Percentiles rank a stretch among this genome's conserved stretches.
phyloP scores from a whole-genome alignment of 2,113 vertebrate genomes.

The Leptosomus discolor region DNA sequence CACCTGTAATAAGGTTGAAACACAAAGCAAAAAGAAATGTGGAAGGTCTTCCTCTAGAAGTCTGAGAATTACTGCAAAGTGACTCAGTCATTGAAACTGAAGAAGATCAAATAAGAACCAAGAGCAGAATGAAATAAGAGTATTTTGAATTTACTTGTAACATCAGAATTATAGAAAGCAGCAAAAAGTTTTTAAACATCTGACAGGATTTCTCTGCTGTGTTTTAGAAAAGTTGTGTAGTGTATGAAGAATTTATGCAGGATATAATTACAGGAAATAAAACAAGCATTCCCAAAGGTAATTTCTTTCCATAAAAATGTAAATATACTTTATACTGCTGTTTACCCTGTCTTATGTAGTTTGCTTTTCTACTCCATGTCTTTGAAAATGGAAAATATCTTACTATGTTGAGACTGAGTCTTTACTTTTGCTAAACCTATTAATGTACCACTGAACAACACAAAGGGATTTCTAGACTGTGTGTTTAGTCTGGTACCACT shows the following conservation, averaged over 20 bases:
- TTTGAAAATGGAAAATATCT: not conserved
- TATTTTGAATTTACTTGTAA: not conserved
- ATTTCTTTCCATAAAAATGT: not conserved
- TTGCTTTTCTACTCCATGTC: not conserved
- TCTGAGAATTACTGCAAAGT: not conserved
- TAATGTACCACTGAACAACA: not conserved
- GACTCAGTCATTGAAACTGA: not conserved
- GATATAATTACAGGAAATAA: not conserved
- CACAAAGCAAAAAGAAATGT: not conserved
- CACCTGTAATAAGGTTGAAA: not conserved
- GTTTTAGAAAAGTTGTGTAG: not conserved
- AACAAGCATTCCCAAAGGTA: not conserved
- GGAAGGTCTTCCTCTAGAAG: not conserved
- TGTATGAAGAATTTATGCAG: not conserved
- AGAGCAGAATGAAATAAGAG: not conserved
- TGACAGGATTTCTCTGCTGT: accelerated
- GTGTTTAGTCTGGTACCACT: not conserved
- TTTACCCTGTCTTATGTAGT: not conserved
- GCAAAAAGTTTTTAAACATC: not conserved
- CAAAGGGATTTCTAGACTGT: not conserved
- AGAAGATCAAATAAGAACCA: not conserved
- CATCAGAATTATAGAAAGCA: not conserved
- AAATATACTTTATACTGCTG: not conserved
- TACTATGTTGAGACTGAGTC: not conserved
- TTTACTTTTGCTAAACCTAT: not conserved